Conservation (phyloP, 2,797 vertebrate species). For the Cottoperca gobio region DNA sequence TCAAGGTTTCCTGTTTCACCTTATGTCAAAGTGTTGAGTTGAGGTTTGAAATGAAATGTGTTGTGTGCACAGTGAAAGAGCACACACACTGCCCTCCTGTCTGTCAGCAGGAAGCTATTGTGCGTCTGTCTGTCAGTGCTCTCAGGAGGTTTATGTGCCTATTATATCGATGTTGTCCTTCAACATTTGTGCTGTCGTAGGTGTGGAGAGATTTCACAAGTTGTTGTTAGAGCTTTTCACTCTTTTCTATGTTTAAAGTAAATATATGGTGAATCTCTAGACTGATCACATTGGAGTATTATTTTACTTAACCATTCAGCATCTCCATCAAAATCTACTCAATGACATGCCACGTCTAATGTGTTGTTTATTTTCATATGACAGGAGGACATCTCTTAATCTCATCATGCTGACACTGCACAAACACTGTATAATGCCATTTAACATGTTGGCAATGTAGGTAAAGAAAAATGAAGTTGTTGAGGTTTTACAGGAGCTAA, state of each 20-base stretch:
- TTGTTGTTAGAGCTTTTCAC: slow-evolving; percentile 13
- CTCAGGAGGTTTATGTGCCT: slow-evolving; percentile 28
- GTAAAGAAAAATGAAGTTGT: neutral
- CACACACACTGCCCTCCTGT: slow-evolving; percentile 27
- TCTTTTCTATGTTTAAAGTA: neutral
- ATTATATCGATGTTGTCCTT: slow-evolving; percentile 42
- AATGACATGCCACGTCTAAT: slow-evolving; percentile 3
- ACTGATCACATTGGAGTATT: neutral
- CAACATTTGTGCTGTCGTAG: slow-evolving; percentile 18
- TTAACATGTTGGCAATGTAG: neutral
- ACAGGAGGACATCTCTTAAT: neutral
- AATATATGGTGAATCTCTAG: neutral
- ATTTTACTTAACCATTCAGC: neutral
- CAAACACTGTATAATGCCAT: neutral
- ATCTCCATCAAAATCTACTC: neutral
- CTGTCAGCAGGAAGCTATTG: slow-evolving; percentile 72
- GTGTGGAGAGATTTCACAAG: slow-evolving; percentile 9
- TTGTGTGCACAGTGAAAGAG: slow-evolving; percentile 4
- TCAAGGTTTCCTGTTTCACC: slow-evolving; percentile 36
- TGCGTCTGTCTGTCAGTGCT: slow-evolving; percentile 62
- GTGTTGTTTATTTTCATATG: slow-evolving; percentile 20
- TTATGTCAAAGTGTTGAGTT: slow-evolving; percentile 56
- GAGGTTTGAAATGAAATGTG: slow-evolving; percentile 41
- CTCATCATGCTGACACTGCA: neutral
- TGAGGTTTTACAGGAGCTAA: neutral